These are phyloP conservation scores for Zophobas atratus DNA, from an alignment of 1,140 invertebrate genomes.

Conservation along the genomic window DNA sequence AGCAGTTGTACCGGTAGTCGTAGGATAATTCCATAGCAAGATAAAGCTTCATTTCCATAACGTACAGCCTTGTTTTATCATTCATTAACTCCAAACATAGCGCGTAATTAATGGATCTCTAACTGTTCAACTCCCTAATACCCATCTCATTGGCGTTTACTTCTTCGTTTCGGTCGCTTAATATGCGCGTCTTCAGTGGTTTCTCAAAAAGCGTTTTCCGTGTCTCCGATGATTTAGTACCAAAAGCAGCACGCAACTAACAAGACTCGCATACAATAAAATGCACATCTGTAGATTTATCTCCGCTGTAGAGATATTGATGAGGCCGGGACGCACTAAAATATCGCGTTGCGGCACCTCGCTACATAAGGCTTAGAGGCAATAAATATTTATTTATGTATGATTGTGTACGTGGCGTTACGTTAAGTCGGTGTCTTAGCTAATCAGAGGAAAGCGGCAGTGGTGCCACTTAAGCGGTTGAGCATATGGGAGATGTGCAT, in stretches of 20 bases:
- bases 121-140: conserved; percentile 19
- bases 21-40: background rate
- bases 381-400: conserved; percentile 6
- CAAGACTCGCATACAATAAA: conserved; percentile 10
- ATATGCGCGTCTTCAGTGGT: conserved; percentile 20
- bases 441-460: background rate
- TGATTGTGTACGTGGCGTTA: conserved; percentile 1
- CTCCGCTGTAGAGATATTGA: background rate
- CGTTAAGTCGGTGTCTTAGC: background rate
- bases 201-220: conserved; percentile 1
- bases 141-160: conserved; percentile 1
- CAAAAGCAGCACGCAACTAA: background rate
- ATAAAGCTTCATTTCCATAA: conserved; percentile 9
- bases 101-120: conserved; percentile 12
- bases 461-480: background rate
- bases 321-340: background rate
- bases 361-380: background rate
- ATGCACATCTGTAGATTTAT: conserved; percentile 10
- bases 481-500: background rate
- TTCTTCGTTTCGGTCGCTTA: conserved; percentile 6
- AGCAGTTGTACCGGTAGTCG: conserved; percentile 4
- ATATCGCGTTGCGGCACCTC: conserved; percentile 10
- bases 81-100: conserved; percentile 11
- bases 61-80: conserved; percentile 14
- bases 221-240: conserved; percentile 21